Conservation (phyloP, 1,140 invertebrate species). For the Homarus americanus region DNA sequence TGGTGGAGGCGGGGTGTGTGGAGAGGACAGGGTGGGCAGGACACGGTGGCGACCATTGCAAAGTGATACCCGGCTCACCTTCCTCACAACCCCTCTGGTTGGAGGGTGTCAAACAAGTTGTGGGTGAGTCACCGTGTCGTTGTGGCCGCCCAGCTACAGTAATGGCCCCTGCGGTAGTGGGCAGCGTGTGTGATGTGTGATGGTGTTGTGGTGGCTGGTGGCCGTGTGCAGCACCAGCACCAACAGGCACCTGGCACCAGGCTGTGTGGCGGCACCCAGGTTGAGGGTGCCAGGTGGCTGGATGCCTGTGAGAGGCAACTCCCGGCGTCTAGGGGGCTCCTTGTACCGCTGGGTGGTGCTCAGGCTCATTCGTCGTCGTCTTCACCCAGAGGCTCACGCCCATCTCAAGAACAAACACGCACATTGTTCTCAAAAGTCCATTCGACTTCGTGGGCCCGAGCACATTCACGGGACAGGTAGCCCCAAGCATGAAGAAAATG, state of each 20-base stretch:
- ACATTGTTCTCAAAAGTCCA: neutral
- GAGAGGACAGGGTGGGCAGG: neutral
- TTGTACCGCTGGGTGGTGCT: slow-evolving; percentile 61
- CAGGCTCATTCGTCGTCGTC: slow-evolving; percentile 53
- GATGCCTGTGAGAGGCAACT: slow-evolving; percentile 66
- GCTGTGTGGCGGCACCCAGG: slow-evolving; percentile 8
- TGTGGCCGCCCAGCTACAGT: neutral
- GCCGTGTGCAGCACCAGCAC: slow-evolving; percentile 7
- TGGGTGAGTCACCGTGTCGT: neutral
- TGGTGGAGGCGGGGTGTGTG: neutral
- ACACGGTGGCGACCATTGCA: slow-evolving; percentile 16
- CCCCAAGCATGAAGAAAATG: slow-evolving; percentile 21
- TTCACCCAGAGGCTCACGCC: slow-evolving; percentile 21
- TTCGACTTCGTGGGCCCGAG: neutral
- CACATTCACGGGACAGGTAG: slow-evolving; percentile 1
- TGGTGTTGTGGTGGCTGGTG: slow-evolving; percentile 43
- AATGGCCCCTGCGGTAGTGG: neutral
- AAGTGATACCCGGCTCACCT: slow-evolving; percentile 28
- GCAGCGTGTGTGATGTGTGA: slow-evolving; percentile 9
- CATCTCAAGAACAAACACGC: neutral
- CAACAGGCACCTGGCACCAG: neutral
- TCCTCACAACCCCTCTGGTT: neutral
- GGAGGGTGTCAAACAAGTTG: neutral
- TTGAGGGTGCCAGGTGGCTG: slow-evolving; percentile 26
- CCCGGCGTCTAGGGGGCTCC: slow-evolving; percentile 62